A percentile compares a stretch with the other conserved stretches of the same genome.
phyloP scores from a whole-genome alignment of 2,797 vertebrate species.

The Malurus leucopterus region DNA sequence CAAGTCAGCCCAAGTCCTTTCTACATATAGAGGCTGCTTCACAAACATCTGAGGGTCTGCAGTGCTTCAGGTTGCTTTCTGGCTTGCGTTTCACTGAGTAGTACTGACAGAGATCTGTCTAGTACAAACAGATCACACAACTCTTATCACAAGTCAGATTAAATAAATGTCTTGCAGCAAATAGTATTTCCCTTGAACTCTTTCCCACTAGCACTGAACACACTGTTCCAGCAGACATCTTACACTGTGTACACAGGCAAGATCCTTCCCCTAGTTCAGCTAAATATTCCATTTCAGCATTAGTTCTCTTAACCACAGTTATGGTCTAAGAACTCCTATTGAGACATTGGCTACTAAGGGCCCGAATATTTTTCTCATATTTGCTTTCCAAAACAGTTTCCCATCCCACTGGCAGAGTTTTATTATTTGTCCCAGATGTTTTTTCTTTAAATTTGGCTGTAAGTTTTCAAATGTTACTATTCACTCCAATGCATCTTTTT shows the following conservation, averaged over 20 bases:
- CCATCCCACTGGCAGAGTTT: background rate
- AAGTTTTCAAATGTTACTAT: background rate
- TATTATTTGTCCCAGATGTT: constrained; percentile 20
- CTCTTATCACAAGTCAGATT: constrained; percentile 43
- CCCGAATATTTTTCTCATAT: constrained; percentile 1
- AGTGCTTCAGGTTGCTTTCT: background rate
- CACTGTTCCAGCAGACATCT: background rate
- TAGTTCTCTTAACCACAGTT: background rate
- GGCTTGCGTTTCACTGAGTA: background rate
- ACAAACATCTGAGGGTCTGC: background rate
- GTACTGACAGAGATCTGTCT: background rate
- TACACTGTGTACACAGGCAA: background rate
- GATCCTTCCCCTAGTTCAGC: background rate
- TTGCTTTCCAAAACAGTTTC: constrained; percentile 27
- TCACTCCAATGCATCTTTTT: background rate
- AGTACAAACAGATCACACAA: background rate
- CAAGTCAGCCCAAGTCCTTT: background rate
- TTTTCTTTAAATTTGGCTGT: background rate
- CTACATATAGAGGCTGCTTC: background rate
- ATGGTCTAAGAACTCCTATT: background rate
- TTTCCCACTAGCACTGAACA: background rate
- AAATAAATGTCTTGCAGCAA: constrained; percentile 18
- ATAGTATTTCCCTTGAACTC: constrained; percentile 4
- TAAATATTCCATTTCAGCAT: background rate
- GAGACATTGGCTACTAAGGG: background rate